These are phyloP conservation scores for Leptinotarsa peninsularis DNA, from an alignment of 2,888 invertebrate genomes.

Conservation along the genomic window DNA sequence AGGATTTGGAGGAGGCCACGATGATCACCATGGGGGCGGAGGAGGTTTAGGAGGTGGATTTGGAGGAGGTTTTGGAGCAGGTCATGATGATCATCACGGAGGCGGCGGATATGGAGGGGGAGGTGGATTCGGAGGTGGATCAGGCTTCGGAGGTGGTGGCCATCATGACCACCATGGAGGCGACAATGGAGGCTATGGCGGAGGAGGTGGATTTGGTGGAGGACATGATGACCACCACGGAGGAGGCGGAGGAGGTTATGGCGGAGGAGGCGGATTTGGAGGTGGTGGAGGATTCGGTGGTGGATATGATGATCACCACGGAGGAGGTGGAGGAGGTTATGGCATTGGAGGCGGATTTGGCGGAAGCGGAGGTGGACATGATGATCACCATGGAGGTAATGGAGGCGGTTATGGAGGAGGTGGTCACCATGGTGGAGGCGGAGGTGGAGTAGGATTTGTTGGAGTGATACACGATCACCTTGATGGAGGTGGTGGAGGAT, in stretches of 20 bases:
- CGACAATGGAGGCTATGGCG: conserved; percentile 24
- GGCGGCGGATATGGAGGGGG: conserved; percentile 21
- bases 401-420: conserved; percentile 3
- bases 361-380: conserved; percentile 26
- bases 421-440: conserved; percentile 19
- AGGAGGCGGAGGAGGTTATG: conserved; percentile 11
- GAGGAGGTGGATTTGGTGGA: conserved; percentile 20
- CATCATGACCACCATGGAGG: conserved; percentile 23
- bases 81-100: conserved; percentile 25
- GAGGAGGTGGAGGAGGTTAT: conserved; percentile 27
- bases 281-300: conserved; percentile 20
- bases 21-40: conserved; percentile 3
- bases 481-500: conserved; percentile 5
- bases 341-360: not conserved
- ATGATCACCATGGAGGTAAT: conserved; percentile 21
- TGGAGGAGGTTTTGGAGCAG: conserved; percentile 25
- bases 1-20: conserved; percentile 15
- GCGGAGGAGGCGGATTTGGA: conserved; percentile 10
- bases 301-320: conserved; percentile 19
- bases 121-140: conserved; percentile 18
- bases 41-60: conserved; percentile 26
- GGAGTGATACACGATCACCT: conserved; percentile 1
- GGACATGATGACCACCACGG: conserved; percentile 22
- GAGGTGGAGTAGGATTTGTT: not conserved
- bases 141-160: conserved; percentile 29